Conservation (phyloP, 2,113 vertebrate species). For the Origma solitaria region DNA sequence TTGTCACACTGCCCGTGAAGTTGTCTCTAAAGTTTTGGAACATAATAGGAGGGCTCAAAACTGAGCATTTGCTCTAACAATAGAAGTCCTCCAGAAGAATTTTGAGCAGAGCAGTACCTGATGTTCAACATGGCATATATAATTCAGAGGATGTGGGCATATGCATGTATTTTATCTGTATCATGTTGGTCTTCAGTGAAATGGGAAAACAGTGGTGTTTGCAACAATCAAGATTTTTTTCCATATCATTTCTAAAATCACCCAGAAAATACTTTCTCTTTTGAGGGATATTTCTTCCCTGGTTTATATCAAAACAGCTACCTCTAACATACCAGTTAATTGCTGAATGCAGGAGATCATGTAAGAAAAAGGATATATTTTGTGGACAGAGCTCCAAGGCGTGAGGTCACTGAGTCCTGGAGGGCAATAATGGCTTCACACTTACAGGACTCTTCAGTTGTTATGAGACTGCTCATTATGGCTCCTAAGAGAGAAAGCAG, state of each 20-base stretch:
- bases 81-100: neutral
- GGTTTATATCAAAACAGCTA: neutral
- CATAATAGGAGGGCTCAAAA: neutral
- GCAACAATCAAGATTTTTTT: neutral
- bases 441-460: constrained; percentile 81
- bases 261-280: neutral
- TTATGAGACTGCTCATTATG: constrained; percentile 69
- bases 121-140: neutral
- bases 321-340: neutral
- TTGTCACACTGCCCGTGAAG: neutral
- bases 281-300: neutral
- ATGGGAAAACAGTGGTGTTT: neutral
- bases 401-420: constrained; percentile 80
- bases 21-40: neutral
- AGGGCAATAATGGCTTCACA: constrained; percentile 86
- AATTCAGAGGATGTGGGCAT: neutral
- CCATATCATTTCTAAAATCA: neutral
- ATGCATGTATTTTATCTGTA: neutral
- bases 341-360: neutral
- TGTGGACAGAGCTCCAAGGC: constrained; percentile 80
- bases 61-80: neutral
- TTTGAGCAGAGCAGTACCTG: neutral
- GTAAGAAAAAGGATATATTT: constrained; percentile 88
- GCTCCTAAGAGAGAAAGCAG: constrained; percentile 56
- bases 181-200: neutral